These are phyloP conservation scores for Hydrochoerus hydrochaeris DNA, from an alignment of 2,113 vertebrate species.

Conservation along the genomic window DNA sequence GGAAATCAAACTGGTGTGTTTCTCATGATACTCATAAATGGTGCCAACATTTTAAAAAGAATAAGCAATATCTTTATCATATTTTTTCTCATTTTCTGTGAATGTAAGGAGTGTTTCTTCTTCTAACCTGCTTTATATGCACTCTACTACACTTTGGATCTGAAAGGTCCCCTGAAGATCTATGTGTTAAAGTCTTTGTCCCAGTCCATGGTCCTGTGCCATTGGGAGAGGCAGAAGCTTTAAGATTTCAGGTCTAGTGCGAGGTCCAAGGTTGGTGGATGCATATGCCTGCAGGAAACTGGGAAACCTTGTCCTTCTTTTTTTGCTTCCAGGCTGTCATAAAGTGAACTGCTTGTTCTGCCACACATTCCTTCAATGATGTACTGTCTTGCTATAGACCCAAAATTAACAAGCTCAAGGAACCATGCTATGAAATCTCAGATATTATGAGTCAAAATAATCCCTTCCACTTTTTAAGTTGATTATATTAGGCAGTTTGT, in stretches of 20 bases:
- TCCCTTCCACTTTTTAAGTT: not conserved
- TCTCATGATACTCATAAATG: not conserved
- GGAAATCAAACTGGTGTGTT: not conserved
- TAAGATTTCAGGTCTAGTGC: not conserved
- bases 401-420: not conserved
- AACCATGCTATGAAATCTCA: not conserved
- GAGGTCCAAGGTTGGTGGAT: no score
- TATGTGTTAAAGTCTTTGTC: not conserved
- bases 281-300: not conserved
- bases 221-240: no score
- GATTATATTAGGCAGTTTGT: not conserved
- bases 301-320: not conserved
- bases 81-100: not conserved
- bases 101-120: not conserved
- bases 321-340: not conserved
- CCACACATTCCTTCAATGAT: not conserved
- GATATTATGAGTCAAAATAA: not conserved
- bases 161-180: not conserved
- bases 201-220: no score
- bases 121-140: not conserved
- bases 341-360: not conserved
- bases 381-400: no score
- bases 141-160: not conserved
- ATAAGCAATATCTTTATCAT: not conserved
- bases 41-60: conserved; percentile 6